Percentiles rank a stretch among this genome's conserved stretches.
phyloP scores from a whole-genome alignment of 1,140 invertebrate species.

The Zaprionus kolodkinae region DNA sequence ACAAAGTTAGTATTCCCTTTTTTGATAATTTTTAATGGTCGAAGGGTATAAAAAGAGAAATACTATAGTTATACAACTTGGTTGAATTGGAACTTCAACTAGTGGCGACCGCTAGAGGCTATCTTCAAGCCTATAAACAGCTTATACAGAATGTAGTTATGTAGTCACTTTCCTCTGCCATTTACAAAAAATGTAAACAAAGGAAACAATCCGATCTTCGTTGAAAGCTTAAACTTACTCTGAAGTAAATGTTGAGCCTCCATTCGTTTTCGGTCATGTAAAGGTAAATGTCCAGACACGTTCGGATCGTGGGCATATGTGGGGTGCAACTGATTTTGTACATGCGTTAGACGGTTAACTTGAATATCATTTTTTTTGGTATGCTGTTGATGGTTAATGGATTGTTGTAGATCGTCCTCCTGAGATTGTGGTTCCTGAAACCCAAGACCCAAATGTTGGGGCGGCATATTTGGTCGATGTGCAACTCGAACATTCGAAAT shows the following conservation, averaged over 20 bases:
- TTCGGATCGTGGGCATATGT: constrained; percentile 26
- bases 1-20: too few relatives aligned
- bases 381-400: constrained; percentile 12
- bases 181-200: too few relatives aligned
- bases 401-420: constrained; percentile 22
- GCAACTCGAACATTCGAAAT: not conserved
- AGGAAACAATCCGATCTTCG: too few relatives aligned
- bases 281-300: constrained; percentile 15
- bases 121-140: too few relatives aligned
- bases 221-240: constrained; percentile 29
- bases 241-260: constrained; percentile 64
- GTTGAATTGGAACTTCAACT: too few relatives aligned
- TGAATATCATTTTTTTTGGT: constrained; percentile 17
- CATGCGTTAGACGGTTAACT: constrained; percentile 16
- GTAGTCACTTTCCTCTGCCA: too few relatives aligned
- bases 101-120: too few relatives aligned
- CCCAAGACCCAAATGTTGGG: not conserved
- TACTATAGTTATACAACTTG: too few relatives aligned
- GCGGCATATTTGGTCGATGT: not conserved
- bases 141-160: too few relatives aligned
- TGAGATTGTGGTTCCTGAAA: constrained; percentile 8
- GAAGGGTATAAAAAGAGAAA: too few relatives aligned
- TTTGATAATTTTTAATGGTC: too few relatives aligned
- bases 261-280: constrained; percentile 50
- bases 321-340: constrained; percentile 23